phyloP scores from a whole-genome alignment of 2,888 invertebrate species.

The Mythimna vitellina region DNA sequence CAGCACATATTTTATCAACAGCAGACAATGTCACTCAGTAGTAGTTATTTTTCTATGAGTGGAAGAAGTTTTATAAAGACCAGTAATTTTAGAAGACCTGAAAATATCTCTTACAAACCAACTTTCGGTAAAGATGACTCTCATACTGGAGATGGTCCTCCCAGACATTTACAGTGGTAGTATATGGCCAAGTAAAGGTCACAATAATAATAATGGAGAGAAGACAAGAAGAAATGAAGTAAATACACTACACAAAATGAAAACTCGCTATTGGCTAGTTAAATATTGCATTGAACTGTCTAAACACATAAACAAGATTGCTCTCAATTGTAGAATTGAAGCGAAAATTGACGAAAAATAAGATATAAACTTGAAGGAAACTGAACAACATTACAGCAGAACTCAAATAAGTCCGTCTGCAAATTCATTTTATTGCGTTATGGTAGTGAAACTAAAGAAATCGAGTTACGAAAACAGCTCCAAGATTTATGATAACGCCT shows the following conservation, averaged over 20 bases:
- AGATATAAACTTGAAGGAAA: conserved; percentile 46
- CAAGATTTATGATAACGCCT: conserved; percentile 78
- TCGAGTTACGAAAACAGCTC: conserved; percentile 78
- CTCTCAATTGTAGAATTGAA: conserved; percentile 8
- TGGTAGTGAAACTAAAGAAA: conserved; percentile 73
- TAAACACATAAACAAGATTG: conserved; percentile 31
- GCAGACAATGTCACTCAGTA: too few relatives aligned
- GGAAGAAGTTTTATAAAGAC: too few relatives aligned
- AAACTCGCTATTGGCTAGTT: neutral
- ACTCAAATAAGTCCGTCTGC: conserved; percentile 60
- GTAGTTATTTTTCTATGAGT: too few relatives aligned
- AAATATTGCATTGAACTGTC: conserved; percentile 27
- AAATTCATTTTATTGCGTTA: conserved; percentile 73
- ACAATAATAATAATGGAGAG: neutral
- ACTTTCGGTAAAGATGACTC: too few relatives aligned
- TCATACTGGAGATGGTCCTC: too few relatives aligned
- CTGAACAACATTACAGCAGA: conserved; percentile 49
- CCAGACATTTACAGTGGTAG: too few relatives aligned
- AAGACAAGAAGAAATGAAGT: neutral
- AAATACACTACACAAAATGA: conserved; percentile 7
- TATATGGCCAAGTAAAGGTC: too few relatives aligned
- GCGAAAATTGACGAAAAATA: conserved; percentile 39
- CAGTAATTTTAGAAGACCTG: too few relatives aligned
- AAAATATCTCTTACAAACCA: too few relatives aligned
- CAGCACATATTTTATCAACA: too few relatives aligned